Base-by-base conservation (phyloP, 2,113 vertebrate genomes). In the Rhabdomys dilectus region DNA sequence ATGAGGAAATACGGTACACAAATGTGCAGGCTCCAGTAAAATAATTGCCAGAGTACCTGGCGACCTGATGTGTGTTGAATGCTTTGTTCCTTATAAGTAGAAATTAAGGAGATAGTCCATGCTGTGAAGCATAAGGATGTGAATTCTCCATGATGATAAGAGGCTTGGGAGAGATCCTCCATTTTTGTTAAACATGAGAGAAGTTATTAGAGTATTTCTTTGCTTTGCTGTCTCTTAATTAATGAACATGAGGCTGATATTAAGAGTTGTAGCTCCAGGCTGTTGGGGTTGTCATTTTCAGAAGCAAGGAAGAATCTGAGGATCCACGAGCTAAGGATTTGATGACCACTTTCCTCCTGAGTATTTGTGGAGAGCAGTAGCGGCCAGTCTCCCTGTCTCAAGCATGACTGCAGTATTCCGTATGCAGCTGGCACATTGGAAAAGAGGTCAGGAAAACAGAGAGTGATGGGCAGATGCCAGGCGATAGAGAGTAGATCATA, bases 21-120 rank as follows among this genome's bases (percentile, higher is more conserved):
- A 93, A 85, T 80, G 68, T 85, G 75, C 62, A 96, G 8, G 82
- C 91, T 87, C 26, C 29, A 73, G 91, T 75, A 36, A 96, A 95
- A 80, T 48, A 89, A 90, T 48, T 68, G 45, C 39, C 77, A 92
- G 51, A 62, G 22, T 19, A 70, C 45, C 3, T 4, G 81, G 53
- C 64, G 53, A 77, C 53, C 39, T 76, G 68, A 7, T 92, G 42
- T 48, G 31, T 70, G 26, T 39, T 87, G 62, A 64, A 7, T 75
- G 42, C 73, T 90, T 90, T 97, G 45, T 88, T 94, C 78, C 58
- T 48, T 56, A 60, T 82, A 93, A 91, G 48, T 56, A 24, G 51
- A 85, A 96, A 56, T 66, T 45, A 85, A 81, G 64, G 58, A 76
- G 58, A 86, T 84, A 16, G 36, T 86, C 82, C 31, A 36, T 87